Percentiles rank a stretch among this genome's conserved stretches.
Evolutionary conservation across 2,113 vertebrate species (phyloP).

Genomic region (Clinocottus analis): DNA sequence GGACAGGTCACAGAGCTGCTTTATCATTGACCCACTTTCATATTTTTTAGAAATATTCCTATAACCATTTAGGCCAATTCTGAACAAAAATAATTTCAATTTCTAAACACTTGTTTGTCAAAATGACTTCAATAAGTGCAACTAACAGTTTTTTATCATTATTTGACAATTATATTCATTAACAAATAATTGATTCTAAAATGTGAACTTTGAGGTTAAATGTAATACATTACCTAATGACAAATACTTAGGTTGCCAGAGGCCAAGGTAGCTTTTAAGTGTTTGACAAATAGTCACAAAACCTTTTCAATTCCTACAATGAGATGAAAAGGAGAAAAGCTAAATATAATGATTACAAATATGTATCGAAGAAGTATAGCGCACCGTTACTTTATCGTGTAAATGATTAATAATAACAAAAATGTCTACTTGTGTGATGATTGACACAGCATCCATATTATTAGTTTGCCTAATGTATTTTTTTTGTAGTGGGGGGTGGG

Average conservation of each 20-base stretch:
- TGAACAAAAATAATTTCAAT: neutral
- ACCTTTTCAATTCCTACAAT: neutral
- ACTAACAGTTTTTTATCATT: neutral
- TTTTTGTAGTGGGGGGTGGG: too few species aligned
- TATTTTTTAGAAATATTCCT: neutral
- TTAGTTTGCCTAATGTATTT: too few species aligned
- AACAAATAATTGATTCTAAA: neutral
- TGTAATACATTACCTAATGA: neutral
- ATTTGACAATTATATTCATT: neutral
- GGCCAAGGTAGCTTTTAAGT: neutral
- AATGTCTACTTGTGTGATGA: neutral
- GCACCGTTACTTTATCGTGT: too few species aligned
- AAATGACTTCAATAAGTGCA: neutral
- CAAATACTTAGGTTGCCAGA: neutral
- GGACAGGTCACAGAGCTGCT: conserved; percentile 23
- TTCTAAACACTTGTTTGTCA: neutral
- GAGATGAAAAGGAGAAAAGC: neutral
- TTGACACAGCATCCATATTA: neutral
- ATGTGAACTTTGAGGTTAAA: neutral
- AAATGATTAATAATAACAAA: neutral
- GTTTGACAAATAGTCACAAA: neutral
- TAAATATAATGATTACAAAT: neutral
- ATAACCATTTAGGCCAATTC: neutral
- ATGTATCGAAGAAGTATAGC: neutral
- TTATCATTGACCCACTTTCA: conserved; percentile 27